Evolutionary conservation across 2,113 vertebrate genomes (phyloP).

Genomic region (Malurus melanocephalus): DNA sequence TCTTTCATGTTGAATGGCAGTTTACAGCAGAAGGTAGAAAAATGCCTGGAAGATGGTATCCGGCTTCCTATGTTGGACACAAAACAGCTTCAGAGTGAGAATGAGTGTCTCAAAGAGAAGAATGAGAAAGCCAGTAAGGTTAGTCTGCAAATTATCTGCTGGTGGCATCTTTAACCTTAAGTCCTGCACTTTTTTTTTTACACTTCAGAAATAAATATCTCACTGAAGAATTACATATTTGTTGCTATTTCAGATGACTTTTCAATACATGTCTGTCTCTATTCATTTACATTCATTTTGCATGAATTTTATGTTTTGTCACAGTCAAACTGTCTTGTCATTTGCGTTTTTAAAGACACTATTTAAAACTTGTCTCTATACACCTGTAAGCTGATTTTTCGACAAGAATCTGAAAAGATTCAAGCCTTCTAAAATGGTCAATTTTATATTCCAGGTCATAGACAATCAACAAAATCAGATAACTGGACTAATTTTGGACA

Average conservation of each 20-base stretch:
- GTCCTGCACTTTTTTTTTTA: background rate
- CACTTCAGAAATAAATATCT: background rate
- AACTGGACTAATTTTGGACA: slow-evolving; percentile 78
- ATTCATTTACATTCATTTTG: background rate
- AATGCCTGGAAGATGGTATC: slow-evolving; percentile 91
- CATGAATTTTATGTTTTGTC: background rate
- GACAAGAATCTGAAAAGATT: background rate
- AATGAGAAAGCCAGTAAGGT: slow-evolving; percentile 84
- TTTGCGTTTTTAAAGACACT: background rate
- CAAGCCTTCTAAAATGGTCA: background rate
- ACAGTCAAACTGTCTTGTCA: background rate
- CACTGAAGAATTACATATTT: background rate
- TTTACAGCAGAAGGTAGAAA: slow-evolving; percentile 91
- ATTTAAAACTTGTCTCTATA: background rate
- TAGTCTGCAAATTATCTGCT: background rate
- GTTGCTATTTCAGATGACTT: background rate
- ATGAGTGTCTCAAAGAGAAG: slow-evolving; percentile 80
- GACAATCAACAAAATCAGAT: slow-evolving; percentile 87
- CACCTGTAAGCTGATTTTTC: background rate
- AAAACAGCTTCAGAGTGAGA: slow-evolving; percentile 89
- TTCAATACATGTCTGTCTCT: background rate
- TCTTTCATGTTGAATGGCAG: slow-evolving; percentile 67
- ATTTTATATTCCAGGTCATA: slow-evolving; percentile 79
- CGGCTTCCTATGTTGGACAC: slow-evolving; percentile 89
- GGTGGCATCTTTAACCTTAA: background rate